Conservation (phyloP, 2,113 vertebrate species). For the Parus major region DNA sequence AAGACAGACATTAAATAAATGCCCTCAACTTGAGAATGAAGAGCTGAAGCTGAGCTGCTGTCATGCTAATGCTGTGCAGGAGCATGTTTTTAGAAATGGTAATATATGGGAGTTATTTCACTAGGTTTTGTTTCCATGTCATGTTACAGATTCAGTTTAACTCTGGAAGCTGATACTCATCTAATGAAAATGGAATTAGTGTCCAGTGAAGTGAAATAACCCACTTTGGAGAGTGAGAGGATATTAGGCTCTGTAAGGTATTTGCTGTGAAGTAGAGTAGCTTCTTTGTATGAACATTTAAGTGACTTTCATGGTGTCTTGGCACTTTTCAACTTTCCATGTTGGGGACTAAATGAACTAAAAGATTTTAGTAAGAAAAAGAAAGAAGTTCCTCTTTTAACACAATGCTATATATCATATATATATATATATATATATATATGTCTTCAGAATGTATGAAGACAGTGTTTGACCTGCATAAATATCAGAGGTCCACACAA, state of each 20-base stretch:
- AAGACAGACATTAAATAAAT: neutral
- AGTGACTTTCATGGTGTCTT: neutral
- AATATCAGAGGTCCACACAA: conserved; percentile 36
- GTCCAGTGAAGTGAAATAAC: neutral
- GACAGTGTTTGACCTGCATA: conserved; percentile 46
- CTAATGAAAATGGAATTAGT: neutral
- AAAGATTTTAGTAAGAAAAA: neutral
- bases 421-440: neutral
- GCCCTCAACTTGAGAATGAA: neutral
- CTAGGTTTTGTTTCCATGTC: neutral
- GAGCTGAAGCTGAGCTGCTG: neutral
- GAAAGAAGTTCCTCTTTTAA: neutral
- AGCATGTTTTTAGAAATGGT: neutral
- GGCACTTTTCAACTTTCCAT: neutral
- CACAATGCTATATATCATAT: neutral
- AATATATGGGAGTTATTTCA: neutral
- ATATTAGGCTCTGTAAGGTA: neutral
- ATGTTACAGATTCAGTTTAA: neutral
- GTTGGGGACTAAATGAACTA: neutral
- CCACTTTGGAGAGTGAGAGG: neutral
- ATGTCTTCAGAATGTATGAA: conserved; percentile 27
- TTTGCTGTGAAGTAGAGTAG: neutral
- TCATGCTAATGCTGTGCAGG: neutral
- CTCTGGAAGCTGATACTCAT: neutral
- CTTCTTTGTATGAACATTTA: accelerated